Base-by-base conservation (phyloP, 1,140 invertebrate genomes). In the Drosophila pseudoobscura region DNA sequence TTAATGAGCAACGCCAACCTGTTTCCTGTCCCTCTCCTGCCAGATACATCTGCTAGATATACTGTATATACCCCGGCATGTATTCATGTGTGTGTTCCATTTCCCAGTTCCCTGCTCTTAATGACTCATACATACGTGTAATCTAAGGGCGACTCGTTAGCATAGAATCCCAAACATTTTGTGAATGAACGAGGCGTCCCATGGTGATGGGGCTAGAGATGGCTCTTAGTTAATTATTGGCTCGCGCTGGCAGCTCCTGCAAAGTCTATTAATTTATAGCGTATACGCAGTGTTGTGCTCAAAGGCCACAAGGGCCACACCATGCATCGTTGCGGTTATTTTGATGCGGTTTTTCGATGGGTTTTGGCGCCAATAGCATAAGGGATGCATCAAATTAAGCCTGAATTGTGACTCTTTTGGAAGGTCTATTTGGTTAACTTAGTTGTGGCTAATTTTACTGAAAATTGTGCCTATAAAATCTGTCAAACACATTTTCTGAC, bases 191-290 rank as follows among this genome's bases (percentile, higher is more conserved):
- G 46, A 17, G 58, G 35, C 55, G 41, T 52, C 46, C 65, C n/a
- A 20, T 24, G 9, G 41, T 59, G 65, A 59, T 69, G 65, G 35
- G 63, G 51, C 56, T 57, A 45, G 17, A 22, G 49, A 53, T 59
- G 63, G 63, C 29, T 78, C 78, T 64, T 77, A 79, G 80, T 79
- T 83, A 84, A 83, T 83, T 79, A 84, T 84, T 66, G 58, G 71
- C 58, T 72, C 44, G 75, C 78, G 75, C 39, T 78, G 75, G 46
- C 70, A 41, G 39, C 55, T 50, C 55, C 41, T 55, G 39, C 43
- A 73, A 73, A 85, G 57, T 62, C 66, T 74, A 85, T 85, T 77
- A 85, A 85, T 84, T 84, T 84, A 77, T 66, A 65, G 52, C 60
- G 64, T 50, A 73, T 62, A 68, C 70, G 54, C 70, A 57, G 39